These are phyloP conservation scores for Vidua chalybeata DNA, from an alignment of 2,113 vertebrate genomes.

Conservation along the genomic window DNA sequence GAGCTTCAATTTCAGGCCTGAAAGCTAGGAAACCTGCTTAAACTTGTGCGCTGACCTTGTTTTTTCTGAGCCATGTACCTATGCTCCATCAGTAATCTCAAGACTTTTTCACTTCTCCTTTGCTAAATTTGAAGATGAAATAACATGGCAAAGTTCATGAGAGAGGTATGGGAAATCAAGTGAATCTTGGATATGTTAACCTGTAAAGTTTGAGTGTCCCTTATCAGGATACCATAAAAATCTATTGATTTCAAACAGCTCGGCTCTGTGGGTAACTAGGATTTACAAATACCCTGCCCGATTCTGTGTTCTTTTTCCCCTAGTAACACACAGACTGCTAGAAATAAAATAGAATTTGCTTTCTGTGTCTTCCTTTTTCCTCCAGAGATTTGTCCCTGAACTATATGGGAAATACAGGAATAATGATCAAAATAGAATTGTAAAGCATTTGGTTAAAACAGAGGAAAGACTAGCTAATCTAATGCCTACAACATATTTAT, in stretches of 20 bases:
- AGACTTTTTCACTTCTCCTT: neutral
- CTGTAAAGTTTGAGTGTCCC: neutral
- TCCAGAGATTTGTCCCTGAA: neutral
- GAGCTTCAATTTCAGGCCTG: neutral
- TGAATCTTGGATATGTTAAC: neutral
- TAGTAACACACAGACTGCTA: neutral
- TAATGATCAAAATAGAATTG: neutral
- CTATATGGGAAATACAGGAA: neutral
- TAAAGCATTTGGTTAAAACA: neutral
- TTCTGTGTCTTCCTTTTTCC: neutral
- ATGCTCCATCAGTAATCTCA: neutral
- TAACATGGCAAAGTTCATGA: neutral
- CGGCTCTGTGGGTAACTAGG: neutral
- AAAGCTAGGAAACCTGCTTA: neutral
- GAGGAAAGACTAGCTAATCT: neutral
- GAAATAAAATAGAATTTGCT: neutral
- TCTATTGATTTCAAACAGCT: neutral
- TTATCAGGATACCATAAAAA: neutral
- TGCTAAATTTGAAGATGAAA: neutral
- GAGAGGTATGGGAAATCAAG: neutral
- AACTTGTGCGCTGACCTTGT: neutral
- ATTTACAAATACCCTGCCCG: neutral
- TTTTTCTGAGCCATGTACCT: neutral
- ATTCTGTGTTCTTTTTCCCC: neutral
- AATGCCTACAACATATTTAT: neutral